Evolutionary conservation across 2,113 vertebrate species (phyloP).

Genomic region (Gambusia affinis): DNA sequence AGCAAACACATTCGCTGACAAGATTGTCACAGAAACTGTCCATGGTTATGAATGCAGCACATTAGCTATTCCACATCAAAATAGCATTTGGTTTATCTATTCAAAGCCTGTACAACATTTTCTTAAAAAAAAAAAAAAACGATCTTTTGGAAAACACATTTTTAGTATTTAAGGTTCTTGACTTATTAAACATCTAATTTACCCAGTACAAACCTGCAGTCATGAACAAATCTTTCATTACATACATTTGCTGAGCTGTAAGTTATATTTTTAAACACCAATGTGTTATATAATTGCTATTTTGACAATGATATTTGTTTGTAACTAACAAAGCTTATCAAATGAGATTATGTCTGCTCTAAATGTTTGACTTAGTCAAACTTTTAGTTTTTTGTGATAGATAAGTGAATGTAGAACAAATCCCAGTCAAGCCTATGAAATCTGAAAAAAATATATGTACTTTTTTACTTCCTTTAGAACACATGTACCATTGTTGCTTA

Average conservation of each 20-base stretch:
- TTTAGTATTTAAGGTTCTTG: background rate
- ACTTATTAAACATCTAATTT: conserved; percentile 28
- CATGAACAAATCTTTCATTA: conserved; percentile 9
- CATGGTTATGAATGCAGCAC: conserved; percentile 21
- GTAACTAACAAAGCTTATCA: conserved; percentile 2
- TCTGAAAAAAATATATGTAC: background rate
- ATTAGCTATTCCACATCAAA: conserved; percentile 29
- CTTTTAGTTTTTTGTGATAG: background rate
- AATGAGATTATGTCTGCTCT: background rate
- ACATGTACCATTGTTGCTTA: background rate
- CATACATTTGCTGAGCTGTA: background rate
- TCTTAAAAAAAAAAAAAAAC: background rate
- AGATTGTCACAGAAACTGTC: conserved; percentile 17
- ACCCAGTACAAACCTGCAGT: conserved; percentile 14
- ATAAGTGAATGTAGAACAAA: background rate
- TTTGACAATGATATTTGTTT: conserved; percentile 17
- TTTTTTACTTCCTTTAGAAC: background rate
- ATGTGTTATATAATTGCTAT: conserved; percentile 1
- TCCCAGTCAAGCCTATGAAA: background rate
- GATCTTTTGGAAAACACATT: conserved; percentile 21
- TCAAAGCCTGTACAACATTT: conserved; percentile 28
- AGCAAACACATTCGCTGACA: conserved; percentile 24
- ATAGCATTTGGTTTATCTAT: conserved; percentile 17
- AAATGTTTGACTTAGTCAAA: background rate
- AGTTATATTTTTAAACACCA: conserved; percentile 15